Evolutionary conservation across 2,888 invertebrate genomes (phyloP).

Genomic region (Subacronicta megacephala): DNA sequence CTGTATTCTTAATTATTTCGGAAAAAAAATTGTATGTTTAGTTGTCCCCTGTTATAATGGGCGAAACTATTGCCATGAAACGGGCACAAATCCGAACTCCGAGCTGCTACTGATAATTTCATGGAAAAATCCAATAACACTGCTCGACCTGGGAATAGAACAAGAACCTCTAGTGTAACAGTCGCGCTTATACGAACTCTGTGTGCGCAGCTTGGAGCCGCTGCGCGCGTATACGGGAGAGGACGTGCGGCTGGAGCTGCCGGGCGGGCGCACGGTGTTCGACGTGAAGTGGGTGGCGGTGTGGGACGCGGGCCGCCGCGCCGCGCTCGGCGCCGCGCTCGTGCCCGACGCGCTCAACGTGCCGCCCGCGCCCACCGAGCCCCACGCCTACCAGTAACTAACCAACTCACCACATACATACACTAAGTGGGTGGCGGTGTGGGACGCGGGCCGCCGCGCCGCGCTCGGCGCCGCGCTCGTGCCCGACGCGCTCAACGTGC

Average conservation of each 20-base stretch:
- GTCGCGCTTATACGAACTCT: too few species aligned
- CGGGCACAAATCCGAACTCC: too few species aligned
- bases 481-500: constrained; percentile 94
- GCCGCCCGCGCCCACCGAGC: constrained; percentile 92
- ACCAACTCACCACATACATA: too few species aligned
- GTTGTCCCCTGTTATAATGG: too few species aligned
- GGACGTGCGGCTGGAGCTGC: constrained; percentile 93
- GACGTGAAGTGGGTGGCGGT: constrained; percentile 96
- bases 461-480: constrained; percentile 90
- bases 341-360: constrained; percentile 95
- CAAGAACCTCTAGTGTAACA: too few species aligned
- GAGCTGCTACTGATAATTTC: too few species aligned
- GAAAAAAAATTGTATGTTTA: too few species aligned
- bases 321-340: constrained; percentile 85
- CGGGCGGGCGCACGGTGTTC: constrained; percentile 95
- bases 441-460: constrained; percentile 89
- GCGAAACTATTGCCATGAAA: too few species aligned
- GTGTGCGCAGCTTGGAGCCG: constrained; percentile 92
- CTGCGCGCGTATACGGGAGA: constrained; percentile 92
- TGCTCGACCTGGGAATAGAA: too few species aligned
- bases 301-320: constrained; percentile 91
- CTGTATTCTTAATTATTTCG: too few species aligned
- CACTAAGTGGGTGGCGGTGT: constrained; percentile 96
- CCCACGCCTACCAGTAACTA: constrained; percentile 64
- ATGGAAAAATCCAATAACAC: too few species aligned